Base-by-base conservation (phyloP, 2,113 vertebrate genomes). In the Semicossyphus pulcher region DNA sequence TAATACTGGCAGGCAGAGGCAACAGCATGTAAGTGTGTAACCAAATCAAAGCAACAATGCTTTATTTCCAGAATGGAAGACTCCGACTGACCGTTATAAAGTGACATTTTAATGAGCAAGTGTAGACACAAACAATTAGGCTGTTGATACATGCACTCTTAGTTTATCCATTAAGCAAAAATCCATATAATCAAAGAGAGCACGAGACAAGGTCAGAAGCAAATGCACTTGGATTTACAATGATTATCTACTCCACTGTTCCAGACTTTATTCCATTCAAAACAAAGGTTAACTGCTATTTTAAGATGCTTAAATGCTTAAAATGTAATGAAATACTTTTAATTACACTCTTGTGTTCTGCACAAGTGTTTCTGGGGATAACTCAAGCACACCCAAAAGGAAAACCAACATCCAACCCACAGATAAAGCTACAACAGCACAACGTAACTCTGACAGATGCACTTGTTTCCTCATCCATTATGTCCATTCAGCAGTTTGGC, bases 31-130 rank as follows among this genome's bases (percentile, higher is more conserved):
- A 89, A 89, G 89, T 75, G 57, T 72, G 56, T 63, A 79, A 60
- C 36, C 31, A 71, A 88, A 75, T 69, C 18, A 48, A 70, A 81
- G 63, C 52, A 47, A 14, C 18, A 53, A 48, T 14, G 56, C 20
- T 18, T 76, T 51, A 31, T 70, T 70, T 69, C 63, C 34, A 59
- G 47, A 75, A 79, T 63, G 49, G 86, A 80, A 72, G 32, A 76
- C 45, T 76, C 44, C 34, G 88, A 90, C 87, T 64, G 86, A 87
- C 58, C 2, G 54, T 7, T 59, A 61, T 87, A 85, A 51, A 77
- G 62, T 88, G 89, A 45, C 89, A 84, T 89, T 87, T 88, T 78
- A 92, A 91, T 78, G 76, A 91, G 78, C 61, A 52, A 54, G 70
- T 78, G 73, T 69, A 86, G 81, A 86, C 57, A 83, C 56, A 74